These are phyloP conservation scores for Calliopsis andreniformis DNA, from an alignment of 1,140 invertebrate genomes.

Conservation along the genomic window DNA sequence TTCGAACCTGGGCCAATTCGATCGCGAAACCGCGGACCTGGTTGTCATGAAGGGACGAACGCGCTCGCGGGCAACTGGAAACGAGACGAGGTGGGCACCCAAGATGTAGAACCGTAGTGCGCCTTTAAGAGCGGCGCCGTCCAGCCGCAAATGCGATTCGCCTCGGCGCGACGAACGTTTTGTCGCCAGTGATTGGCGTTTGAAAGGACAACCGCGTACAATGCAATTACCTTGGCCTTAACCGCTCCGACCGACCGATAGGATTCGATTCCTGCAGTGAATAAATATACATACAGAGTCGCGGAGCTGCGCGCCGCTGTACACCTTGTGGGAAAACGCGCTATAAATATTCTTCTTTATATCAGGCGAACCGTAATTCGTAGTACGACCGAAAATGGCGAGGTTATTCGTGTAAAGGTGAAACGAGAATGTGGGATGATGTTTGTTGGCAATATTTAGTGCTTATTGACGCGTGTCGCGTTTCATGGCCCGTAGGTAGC, in stretches of 20 bases:
- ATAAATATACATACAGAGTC: constrained; percentile 65
- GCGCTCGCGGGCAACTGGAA: neutral
- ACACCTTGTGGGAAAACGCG: constrained; percentile 23
- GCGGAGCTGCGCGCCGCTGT: constrained; percentile 10
- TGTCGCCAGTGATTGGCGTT: constrained; percentile 81
- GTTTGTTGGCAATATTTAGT: too few species aligned
- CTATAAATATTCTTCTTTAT: too few species aligned
- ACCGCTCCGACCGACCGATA: constrained; percentile 60
- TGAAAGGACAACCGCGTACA: constrained; percentile 81
- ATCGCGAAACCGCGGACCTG: too few species aligned
- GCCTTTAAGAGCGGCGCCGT: constrained; percentile 57
- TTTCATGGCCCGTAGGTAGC: too few species aligned
- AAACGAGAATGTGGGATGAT: too few species aligned
- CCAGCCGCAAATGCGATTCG: constrained; percentile 57
- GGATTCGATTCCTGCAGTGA: constrained; percentile 65
- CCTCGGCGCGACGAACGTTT: constrained; percentile 78
- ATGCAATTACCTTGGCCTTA: constrained; percentile 80
- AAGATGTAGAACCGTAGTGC: constrained; percentile 46
- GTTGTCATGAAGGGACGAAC: too few species aligned
- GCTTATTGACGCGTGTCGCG: too few species aligned
- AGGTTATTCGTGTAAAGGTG: too few species aligned
- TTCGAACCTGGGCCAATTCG: too few species aligned
- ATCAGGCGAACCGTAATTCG: too few species aligned
- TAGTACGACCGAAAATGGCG: too few species aligned
- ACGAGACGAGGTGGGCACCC: constrained; percentile 7